These are phyloP conservation scores for Platycnemis pennipes DNA, from an alignment of 2,888 invertebrate species.

Conservation along the genomic window DNA sequence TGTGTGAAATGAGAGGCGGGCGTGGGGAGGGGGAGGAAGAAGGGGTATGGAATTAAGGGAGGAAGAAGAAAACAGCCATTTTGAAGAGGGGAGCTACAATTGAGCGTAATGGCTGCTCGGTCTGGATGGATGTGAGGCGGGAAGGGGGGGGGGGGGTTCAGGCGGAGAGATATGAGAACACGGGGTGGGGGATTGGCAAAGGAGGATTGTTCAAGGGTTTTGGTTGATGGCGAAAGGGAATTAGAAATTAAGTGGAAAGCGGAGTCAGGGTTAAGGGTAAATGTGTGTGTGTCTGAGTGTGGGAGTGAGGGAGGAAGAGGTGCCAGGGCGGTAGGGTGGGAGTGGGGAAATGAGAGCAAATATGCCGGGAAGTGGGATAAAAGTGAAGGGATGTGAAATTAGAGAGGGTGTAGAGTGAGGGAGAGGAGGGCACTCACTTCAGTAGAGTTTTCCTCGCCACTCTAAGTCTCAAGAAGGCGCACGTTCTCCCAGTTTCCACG, in stretches of 20 bases:
- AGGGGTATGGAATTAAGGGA: not conserved
- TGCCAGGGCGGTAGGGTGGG: not conserved
- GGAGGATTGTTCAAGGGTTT: not conserved
- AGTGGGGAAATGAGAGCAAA: not conserved
- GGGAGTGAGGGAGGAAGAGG: not conserved
- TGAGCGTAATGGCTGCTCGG: not conserved
- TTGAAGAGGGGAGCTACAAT: not conserved
- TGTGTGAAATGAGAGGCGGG: not conserved
- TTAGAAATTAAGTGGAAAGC: slow-evolving; percentile 37
- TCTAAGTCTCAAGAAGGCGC: not conserved
- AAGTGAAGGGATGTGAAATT: not conserved
- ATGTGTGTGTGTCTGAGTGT: not conserved
- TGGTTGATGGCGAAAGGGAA: slow-evolving; percentile 23
- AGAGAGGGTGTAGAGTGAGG: not conserved
- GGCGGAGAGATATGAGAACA: not conserved
- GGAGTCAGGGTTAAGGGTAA: not conserved
- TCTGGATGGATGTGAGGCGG: not conserved
- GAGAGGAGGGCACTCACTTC: not conserved
- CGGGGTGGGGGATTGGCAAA: not conserved
- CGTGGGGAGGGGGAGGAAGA: no score
- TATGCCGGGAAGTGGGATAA: not conserved
- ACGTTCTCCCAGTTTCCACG: not conserved
- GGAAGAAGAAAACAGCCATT: not conserved
- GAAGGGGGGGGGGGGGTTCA: not conserved
- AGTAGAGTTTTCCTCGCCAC: not conserved